Percentiles rank a stretch among this genome's conserved stretches.
Conservation (phyloP, 2,888 invertebrate genomes). For the Diploptera punctata region DNA sequence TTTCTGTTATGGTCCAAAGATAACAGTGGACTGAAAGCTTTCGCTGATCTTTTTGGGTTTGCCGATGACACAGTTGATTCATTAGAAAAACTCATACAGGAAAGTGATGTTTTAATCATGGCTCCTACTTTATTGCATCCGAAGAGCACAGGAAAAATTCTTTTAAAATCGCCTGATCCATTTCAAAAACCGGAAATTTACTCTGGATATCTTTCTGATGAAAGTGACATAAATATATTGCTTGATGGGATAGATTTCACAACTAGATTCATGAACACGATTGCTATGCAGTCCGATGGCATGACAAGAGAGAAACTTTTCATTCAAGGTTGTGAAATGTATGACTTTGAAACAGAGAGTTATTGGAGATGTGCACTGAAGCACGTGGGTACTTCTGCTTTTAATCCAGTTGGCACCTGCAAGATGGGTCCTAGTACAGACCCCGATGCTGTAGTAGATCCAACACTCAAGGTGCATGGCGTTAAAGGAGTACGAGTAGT, state of each 20-base stretch:
- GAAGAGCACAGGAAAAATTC: slow-evolving; percentile 63
- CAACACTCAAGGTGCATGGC: slow-evolving; percentile 60
- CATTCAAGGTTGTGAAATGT: slow-evolving; percentile 52
- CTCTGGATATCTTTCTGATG: slow-evolving; percentile 65
- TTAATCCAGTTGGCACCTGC: slow-evolving; percentile 73
- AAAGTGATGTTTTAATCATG: neutral
- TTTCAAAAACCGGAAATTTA: slow-evolving; percentile 65
- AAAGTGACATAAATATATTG: slow-evolving; percentile 60
- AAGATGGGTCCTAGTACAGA: slow-evolving; percentile 67
- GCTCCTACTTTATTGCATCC: slow-evolving; percentile 54
- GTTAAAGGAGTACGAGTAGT: slow-evolving; percentile 60
- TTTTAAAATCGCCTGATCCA: slow-evolving; percentile 62
- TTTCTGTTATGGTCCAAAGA: neutral
- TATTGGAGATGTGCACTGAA: slow-evolving; percentile 66
- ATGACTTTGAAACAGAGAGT: slow-evolving; percentile 52
- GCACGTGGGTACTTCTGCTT: slow-evolving; percentile 62
- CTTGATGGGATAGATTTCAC: slow-evolving; percentile 58
- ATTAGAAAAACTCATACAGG: neutral
- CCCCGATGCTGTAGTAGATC: slow-evolving; percentile 59
- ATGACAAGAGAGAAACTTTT: slow-evolving; percentile 52
- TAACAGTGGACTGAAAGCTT: neutral
- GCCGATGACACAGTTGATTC: slow-evolving; percentile 46
- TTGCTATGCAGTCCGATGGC: slow-evolving; percentile 53
- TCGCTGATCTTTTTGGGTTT: slow-evolving; percentile 52
- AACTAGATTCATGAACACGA: slow-evolving; percentile 54